Evolutionary conservation across 2,113 vertebrate genomes (phyloP).

Genomic region (Ginglymostoma cirratum): DNA sequence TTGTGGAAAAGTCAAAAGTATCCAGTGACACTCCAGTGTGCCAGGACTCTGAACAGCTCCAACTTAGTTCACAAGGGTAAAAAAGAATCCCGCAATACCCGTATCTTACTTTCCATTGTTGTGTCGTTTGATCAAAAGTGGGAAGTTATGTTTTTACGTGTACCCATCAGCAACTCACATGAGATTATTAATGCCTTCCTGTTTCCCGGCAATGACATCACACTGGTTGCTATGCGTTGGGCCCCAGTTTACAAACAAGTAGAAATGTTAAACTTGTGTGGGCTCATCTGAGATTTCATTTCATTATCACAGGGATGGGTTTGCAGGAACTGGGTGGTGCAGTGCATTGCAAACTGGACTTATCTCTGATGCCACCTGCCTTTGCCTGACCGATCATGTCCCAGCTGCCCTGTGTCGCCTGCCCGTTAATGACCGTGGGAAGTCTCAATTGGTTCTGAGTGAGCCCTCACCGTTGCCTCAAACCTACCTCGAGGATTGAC

Average conservation of each 20-base stretch:
- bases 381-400: background rate
- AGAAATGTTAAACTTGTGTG: background rate
- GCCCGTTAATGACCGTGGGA: background rate
- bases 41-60: background rate
- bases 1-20: background rate
- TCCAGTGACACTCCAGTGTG: background rate
- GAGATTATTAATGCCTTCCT: background rate
- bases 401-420: background rate
- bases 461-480: background rate
- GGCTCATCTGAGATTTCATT: background rate
- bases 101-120: background rate
- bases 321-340: background rate
- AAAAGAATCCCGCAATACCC: background rate
- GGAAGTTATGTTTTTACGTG: background rate
- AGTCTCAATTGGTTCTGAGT: background rate
- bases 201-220: background rate
- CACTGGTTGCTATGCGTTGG: background rate
- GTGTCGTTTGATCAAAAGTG: background rate
- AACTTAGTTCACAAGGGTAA: background rate
- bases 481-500: background rate
- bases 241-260: background rate
- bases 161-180: background rate
- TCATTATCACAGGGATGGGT: background rate
- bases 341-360: background rate
- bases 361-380: background rate